A percentile compares a stretch with the other conserved stretches of the same genome.
Evolutionary conservation across 2,113 vertebrate genomes (phyloP).

Genomic region (Siniperca chuatsi): DNA sequence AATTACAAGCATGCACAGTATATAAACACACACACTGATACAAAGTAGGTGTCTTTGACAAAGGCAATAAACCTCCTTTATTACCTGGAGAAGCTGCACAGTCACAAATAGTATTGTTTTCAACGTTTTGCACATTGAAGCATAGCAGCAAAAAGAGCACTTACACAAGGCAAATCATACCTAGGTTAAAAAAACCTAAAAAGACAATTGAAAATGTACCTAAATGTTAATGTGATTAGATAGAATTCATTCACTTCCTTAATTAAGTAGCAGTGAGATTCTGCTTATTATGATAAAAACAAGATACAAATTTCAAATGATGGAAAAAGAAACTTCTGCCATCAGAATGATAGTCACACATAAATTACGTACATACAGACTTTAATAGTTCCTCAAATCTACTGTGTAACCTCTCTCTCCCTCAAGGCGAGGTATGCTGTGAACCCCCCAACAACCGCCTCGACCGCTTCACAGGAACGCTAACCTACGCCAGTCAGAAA

Average conservation of each 20-base stretch:
- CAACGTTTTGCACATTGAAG: neutral
- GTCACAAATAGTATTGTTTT: neutral
- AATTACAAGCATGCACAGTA: neutral
- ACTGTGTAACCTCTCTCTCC: neutral
- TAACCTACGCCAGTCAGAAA: constrained; percentile 84
- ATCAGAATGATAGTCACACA: neutral
- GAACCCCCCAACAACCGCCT: constrained; percentile 95
- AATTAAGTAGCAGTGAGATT: neutral
- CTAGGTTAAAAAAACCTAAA: too few species aligned
- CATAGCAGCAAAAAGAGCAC: neutral
- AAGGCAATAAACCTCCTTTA: neutral
- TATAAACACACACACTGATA: neutral
- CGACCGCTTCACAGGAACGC: constrained; percentile 91
- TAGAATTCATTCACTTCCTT: neutral
- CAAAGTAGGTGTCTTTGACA: neutral
- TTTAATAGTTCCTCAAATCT: neutral
- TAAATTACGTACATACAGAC: neutral
- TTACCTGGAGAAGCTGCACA: neutral
- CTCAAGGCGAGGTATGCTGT: constrained; percentile 90
- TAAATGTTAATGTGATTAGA: neutral
- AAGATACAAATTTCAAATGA: neutral
- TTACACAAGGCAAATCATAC: neutral
- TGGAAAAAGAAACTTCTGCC: too few species aligned
- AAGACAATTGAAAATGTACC: neutral
- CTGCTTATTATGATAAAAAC: neutral